These are phyloP conservation scores for Anastrepha ludens DNA, from an alignment of 1,140 invertebrate genomes.

Conservation along the genomic window DNA sequence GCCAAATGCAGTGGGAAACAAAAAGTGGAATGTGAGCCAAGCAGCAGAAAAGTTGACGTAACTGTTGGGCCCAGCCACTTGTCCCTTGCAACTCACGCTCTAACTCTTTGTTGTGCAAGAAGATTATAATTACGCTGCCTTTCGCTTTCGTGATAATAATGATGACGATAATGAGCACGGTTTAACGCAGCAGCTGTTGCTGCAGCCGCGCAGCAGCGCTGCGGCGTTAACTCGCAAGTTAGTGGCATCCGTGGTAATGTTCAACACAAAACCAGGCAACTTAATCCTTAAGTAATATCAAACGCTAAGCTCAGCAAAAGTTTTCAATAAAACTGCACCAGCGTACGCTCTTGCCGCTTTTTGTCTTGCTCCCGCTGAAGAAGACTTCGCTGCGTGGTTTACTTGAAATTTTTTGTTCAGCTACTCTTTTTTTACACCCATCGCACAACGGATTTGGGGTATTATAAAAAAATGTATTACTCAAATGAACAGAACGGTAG, in stretches of 20 bases:
- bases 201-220: neutral
- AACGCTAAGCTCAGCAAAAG: neutral
- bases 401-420: no score
- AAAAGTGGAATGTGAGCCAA: no score
- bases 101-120: neutral
- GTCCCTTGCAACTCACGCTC: neutral
- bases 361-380: no score
- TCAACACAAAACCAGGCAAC: neutral
- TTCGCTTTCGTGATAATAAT: neutral
- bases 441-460: no score
- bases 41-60: no score
- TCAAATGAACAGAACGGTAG: no score
- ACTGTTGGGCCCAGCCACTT: neutral
- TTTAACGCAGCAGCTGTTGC: neutral
- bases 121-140: neutral
- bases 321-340: neutral
- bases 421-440: no score
- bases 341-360: neutral
- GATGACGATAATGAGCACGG: neutral
- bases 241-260: neutral
- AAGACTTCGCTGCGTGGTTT: no score
- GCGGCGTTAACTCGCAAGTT: neutral
- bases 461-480: no score
- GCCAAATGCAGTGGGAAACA: neutral
- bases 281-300: neutral